Conservation (phyloP, 2,113 vertebrate genomes). For the Melierax canorus region DNA sequence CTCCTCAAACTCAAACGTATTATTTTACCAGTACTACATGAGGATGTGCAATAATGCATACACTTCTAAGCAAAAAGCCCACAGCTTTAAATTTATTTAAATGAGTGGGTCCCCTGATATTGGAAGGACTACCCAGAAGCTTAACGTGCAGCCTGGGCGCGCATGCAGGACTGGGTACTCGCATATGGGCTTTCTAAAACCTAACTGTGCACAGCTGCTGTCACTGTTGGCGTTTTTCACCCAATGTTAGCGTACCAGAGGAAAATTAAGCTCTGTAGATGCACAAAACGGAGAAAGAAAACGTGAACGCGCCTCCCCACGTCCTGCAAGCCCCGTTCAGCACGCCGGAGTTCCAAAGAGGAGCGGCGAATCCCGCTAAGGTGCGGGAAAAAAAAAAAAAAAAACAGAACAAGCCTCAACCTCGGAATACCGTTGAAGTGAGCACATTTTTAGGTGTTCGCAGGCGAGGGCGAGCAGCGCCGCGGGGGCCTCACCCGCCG, state of each 20-base stretch:
- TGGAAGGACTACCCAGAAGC: neutral
- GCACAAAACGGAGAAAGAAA: neutral
- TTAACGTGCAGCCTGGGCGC: neutral
- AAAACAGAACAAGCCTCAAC: neutral
- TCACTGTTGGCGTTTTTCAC: neutral
- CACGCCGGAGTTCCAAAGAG: neutral
- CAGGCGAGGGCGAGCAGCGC: neutral
- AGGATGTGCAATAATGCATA: neutral
- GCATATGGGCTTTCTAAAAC: neutral
- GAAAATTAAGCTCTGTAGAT: neutral
- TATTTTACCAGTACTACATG: neutral
- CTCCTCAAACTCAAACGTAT: neutral
- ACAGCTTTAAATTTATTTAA: neutral
- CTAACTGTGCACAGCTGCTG: neutral
- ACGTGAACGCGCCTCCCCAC: rapidly evolving
- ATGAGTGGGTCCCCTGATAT: neutral
- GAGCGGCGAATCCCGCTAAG: rapidly evolving
- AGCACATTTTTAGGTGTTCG: rapidly evolving
- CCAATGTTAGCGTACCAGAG: rapidly evolving
- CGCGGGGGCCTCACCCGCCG: neutral
- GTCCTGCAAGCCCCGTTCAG: neutral
- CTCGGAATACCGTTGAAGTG: neutral
- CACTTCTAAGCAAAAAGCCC: neutral
- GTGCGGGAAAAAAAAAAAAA: neutral
- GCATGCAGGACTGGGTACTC: neutral